A percentile compares a stretch with the other conserved stretches of the same genome.
Conservation (phyloP, 2,888 invertebrate species). For the Hyposoter didymator region DNA sequence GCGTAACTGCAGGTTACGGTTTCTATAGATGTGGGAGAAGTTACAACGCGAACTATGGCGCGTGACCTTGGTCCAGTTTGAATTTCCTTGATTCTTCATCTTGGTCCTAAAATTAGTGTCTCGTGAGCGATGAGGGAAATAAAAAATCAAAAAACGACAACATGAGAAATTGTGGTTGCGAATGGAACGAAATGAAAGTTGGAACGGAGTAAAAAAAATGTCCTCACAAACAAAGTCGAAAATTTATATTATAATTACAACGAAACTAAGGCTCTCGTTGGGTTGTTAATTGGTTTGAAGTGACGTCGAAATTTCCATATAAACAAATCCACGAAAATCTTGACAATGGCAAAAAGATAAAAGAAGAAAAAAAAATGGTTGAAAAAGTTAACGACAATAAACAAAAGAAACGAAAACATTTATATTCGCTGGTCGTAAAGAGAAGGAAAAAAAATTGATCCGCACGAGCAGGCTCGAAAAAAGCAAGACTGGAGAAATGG, state of each 20-base stretch:
- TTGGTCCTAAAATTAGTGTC: neutral
- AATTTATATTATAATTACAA: neutral
- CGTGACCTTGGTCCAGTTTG: neutral
- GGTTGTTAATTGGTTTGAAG: neutral
- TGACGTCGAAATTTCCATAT: neutral
- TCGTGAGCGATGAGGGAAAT: neutral
- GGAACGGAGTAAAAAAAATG: neutral
- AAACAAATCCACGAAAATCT: neutral
- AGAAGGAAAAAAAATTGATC: slow-evolving; percentile 17
- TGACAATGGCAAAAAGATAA: neutral
- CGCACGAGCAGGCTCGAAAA: slow-evolving; percentile 5
- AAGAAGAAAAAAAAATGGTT: neutral
- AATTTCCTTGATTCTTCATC: neutral
- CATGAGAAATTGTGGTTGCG: neutral
- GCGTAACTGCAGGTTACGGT: neutral
- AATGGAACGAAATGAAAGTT: neutral
- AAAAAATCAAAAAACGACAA: neutral
- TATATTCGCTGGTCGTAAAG: neutral
- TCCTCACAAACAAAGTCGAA: neutral
- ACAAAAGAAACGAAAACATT: slow-evolving; percentile 5
- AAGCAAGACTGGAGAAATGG: slow-evolving; percentile 7
- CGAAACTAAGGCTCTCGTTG: neutral
- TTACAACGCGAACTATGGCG: neutral
- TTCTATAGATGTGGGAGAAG: neutral
- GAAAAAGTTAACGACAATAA: neutral